Evolutionary conservation across 2,797 vertebrate species (phyloP).

Genomic region (Todus mexicanus): DNA sequence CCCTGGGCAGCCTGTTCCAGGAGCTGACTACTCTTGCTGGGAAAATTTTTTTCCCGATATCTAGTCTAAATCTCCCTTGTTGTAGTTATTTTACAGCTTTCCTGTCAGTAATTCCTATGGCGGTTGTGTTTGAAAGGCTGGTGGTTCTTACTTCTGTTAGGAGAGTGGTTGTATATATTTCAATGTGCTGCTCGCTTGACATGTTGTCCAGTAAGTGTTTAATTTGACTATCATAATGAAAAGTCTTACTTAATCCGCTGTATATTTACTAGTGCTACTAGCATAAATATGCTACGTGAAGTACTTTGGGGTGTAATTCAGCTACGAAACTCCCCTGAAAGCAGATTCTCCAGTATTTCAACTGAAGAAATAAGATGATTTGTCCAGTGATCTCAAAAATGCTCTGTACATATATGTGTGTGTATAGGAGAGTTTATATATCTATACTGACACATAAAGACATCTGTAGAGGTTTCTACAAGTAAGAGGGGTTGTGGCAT

Average conservation of each 20-base stretch:
- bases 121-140: not conserved
- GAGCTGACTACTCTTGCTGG: no score
- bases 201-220: not conserved
- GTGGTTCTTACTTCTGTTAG: rapidly evolving
- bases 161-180: not conserved
- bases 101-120: not conserved
- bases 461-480: not conserved
- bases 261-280: no score
- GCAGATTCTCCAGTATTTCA: not conserved
- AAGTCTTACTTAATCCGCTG: not conserved
- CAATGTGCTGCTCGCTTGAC: not conserved
- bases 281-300: not conserved
- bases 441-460: not conserved
- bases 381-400: not conserved
- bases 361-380: not conserved
- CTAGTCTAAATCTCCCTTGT: no score
- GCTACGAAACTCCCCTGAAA: not conserved
- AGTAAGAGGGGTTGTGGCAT: not conserved
- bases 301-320: not conserved
- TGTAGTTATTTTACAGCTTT: not conserved
- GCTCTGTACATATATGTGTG: rapidly evolving
- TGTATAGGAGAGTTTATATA: rapidly evolving
- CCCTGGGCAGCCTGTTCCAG: no score
- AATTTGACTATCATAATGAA: not conserved
- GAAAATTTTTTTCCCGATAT: no score